Evolutionary conservation across 2,888 invertebrate species (phyloP).

Genomic region (Danaus chrysippus): DNA sequence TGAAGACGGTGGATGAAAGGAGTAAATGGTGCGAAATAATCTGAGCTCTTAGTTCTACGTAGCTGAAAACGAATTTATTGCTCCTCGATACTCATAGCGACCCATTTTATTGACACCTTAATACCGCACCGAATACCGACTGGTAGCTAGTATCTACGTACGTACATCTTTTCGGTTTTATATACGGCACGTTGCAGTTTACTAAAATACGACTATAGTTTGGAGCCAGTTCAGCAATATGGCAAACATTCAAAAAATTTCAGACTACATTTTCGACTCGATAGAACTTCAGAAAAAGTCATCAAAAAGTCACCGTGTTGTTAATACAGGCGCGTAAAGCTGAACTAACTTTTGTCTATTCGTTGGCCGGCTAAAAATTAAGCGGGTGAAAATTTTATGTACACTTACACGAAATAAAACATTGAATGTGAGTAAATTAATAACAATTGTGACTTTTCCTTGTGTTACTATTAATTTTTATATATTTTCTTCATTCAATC

Average conservation of each 20-base stretch:
- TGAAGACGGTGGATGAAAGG: constrained; percentile 71
- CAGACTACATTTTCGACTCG: constrained; percentile 43
- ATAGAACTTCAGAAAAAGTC: constrained; percentile 46
- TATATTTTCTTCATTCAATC: too few species aligned
- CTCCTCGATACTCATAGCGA: constrained; percentile 59
- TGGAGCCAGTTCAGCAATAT: constrained; percentile 10
- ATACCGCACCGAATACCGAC: constrained; percentile 39
- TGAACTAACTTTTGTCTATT: constrained; percentile 50
- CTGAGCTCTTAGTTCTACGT: constrained; percentile 74
- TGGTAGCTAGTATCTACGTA: constrained; percentile 23
- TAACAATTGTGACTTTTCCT: too few species aligned
- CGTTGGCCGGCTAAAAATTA: constrained; percentile 44
- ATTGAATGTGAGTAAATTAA: too few species aligned
- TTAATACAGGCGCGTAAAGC: constrained; percentile 62
- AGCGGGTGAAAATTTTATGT: constrained; percentile 18
- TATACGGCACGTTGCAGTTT: constrained; percentile 25
- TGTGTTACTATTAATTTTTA: too few species aligned
- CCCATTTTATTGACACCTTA: constrained; percentile 66
- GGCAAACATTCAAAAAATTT: constrained; percentile 32
- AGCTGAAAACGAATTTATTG: constrained; percentile 75
- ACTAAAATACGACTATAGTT: constrained; percentile 10
- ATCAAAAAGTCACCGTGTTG: constrained; percentile 51
- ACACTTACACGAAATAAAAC: background rate
- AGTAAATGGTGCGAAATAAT: constrained; percentile 77
- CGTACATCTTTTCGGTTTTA: constrained; percentile 25